A percentile compares a stretch with the other conserved stretches of the same genome.
These are phyloP conservation scores for Ornithoptera alexandrae DNA, from an alignment of 2,888 invertebrate species.

Conservation along the genomic window DNA sequence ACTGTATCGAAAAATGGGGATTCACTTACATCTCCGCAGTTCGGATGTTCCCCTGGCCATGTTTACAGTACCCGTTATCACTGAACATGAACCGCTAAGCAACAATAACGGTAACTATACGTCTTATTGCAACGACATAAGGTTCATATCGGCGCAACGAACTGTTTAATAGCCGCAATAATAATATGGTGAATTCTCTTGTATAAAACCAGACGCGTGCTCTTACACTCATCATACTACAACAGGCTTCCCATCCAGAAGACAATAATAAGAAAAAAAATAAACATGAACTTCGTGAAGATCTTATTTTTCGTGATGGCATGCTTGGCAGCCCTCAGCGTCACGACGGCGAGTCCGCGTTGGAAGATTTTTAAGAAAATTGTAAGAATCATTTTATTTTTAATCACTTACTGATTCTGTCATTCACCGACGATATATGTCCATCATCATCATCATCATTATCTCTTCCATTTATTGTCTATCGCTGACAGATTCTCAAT, in stretches of 20 bases:
- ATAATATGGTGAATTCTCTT: not conserved
- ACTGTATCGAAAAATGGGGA: slow-evolving; percentile 7
- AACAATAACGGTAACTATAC: not conserved
- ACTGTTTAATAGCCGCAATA: not conserved
- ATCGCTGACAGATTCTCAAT: too few relatives aligned
- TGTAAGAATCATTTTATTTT: slow-evolving; percentile 40
- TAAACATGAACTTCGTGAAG: slow-evolving; percentile 37
- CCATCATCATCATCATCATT: too few relatives aligned
- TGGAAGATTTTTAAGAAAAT: slow-evolving; percentile 56
- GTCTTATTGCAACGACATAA: not conserved
- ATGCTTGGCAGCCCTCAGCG: slow-evolving; percentile 42
- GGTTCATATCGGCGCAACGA: not conserved
- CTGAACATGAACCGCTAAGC: not conserved
- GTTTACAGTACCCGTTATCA: slow-evolving; percentile 14
- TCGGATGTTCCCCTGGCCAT: slow-evolving; percentile 7
- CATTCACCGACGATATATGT: too few relatives aligned
- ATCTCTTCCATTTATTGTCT: too few relatives aligned
- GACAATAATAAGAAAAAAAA: not conserved
- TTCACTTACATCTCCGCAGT: slow-evolving; percentile 1
- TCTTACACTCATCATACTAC: slow-evolving; percentile 7
- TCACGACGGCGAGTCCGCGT: slow-evolving; percentile 44
- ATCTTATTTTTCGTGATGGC: slow-evolving; percentile 50
- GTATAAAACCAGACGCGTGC: slow-evolving; percentile 5
- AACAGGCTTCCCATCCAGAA: not conserved
- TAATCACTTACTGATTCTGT: too few relatives aligned